A percentile compares a stretch with the other conserved stretches of the same genome.
These are phyloP conservation scores for Ctenopoma multispine DNA, from an alignment of 2,797 vertebrate genomes.

Conservation along the genomic window DNA sequence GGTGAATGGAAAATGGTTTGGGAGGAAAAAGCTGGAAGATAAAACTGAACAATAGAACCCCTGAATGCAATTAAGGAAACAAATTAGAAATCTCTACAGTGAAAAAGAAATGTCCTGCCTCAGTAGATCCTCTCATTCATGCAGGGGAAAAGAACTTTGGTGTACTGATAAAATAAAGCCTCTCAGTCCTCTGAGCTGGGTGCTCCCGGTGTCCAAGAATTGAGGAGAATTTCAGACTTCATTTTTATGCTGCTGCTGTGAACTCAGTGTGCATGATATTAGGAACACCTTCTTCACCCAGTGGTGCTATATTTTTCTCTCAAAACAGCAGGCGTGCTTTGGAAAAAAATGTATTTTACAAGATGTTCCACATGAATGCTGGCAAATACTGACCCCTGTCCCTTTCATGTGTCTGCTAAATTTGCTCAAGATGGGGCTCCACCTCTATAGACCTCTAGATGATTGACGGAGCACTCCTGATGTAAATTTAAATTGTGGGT, in stretches of 20 bases:
- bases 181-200: conserved; percentile 49
- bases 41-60: conserved; percentile 73
- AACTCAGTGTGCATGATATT: conserved; percentile 57
- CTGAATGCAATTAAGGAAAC: conserved; percentile 77
- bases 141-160: conserved; percentile 56
- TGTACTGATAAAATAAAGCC: conserved; percentile 63
- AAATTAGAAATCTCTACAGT: conserved; percentile 68
- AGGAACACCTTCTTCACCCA: conserved; percentile 36
- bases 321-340: conserved; percentile 33
- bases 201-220: conserved; percentile 56
- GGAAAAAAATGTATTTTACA: conserved; percentile 38
- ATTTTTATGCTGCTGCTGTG: conserved; percentile 56
- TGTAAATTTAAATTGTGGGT: conserved; percentile 10
- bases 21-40: conserved; percentile 64
- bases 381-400: conserved; percentile 28
- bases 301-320: conserved; percentile 41
- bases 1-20: conserved; percentile 52
- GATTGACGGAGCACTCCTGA: conserved; percentile 6
- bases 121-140: conserved; percentile 69
- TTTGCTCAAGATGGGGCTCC: conserved; percentile 24
- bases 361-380: conserved; percentile 47
- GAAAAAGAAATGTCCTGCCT: conserved; percentile 75
- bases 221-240: conserved; percentile 53
- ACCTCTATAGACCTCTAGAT: conserved; percentile 7
- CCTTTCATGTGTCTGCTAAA: conserved; percentile 31